These are phyloP conservation scores for Notodonta ziczac DNA, from an alignment of 2,888 invertebrate species.

Conservation along the genomic window DNA sequence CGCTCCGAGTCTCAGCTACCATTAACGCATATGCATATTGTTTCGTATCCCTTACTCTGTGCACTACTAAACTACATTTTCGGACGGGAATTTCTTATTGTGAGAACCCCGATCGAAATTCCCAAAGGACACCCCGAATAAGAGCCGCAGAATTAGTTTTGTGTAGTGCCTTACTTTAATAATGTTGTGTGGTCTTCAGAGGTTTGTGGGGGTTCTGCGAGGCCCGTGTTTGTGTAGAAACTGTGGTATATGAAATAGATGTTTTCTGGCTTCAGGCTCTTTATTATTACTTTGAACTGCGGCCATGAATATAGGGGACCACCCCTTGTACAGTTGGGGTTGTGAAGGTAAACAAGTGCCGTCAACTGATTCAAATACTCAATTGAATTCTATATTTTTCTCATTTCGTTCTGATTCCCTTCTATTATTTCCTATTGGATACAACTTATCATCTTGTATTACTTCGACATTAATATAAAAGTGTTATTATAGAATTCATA, in stretches of 20 bases:
- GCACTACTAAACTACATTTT: slow-evolving; percentile 47
- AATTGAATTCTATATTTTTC: slow-evolving; percentile 67
- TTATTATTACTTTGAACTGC: slow-evolving; percentile 81
- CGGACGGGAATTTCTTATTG: slow-evolving; percentile 55
- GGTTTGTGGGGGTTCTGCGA: slow-evolving; percentile 71
- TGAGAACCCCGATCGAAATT: slow-evolving; percentile 53
- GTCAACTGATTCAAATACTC: slow-evolving; percentile 71
- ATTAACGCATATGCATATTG: slow-evolving; percentile 58
- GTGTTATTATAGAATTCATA: slow-evolving; percentile 15
- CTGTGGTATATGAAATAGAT: slow-evolving; percentile 77
- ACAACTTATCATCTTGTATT: slow-evolving; percentile 20
- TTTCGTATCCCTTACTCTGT: slow-evolving; percentile 44
- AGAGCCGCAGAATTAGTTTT: slow-evolving; percentile 76
- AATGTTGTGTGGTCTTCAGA: slow-evolving; percentile 75
- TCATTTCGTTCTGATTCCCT: slow-evolving; percentile 55
- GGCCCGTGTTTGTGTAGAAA: slow-evolving; percentile 72
- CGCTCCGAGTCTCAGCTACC: slow-evolving; percentile 51
- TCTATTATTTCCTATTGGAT: slow-evolving; percentile 41
- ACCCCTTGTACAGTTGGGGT: slow-evolving; percentile 60
- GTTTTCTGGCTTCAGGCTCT: slow-evolving; percentile 84
- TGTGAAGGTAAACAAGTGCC: slow-evolving; percentile 75
- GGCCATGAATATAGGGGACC: slow-evolving; percentile 63
- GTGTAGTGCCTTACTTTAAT: slow-evolving; percentile 77
- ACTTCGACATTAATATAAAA: not conserved
- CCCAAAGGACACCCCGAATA: slow-evolving; percentile 68